Conservation (phyloP, 2,797 vertebrate species). For the Notoglanidium macrostoma region DNA sequence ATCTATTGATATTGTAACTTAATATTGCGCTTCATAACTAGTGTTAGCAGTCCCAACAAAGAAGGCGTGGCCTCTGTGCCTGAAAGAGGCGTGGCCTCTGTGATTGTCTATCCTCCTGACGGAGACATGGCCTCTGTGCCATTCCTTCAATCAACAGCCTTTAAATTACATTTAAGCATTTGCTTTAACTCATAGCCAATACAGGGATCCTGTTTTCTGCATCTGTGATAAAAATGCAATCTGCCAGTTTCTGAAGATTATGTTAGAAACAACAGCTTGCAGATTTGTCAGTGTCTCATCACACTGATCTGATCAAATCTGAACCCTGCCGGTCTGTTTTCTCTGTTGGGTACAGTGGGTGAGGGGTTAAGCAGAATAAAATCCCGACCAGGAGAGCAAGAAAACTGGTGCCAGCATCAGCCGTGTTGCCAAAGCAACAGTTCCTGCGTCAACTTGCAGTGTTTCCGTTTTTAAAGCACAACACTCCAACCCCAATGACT, state of each 20-base stretch:
- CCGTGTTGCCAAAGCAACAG: constrained; percentile 61
- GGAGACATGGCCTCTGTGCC: too few relatives aligned
- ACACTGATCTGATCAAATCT: constrained; percentile 17
- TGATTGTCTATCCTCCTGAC: not conserved
- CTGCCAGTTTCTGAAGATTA: not conserved
- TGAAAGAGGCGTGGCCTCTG: not conserved
- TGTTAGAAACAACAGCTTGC: not conserved
- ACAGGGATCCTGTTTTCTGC: not conserved
- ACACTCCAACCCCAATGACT: constrained; percentile 55
- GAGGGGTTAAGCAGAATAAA: constrained; percentile 40
- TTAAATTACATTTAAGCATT: not conserved
- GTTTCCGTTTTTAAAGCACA: constrained; percentile 56
- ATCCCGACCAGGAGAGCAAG: not conserved
- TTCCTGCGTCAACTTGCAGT: constrained; percentile 73
- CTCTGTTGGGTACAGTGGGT: not conserved
- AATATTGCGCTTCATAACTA: not conserved
- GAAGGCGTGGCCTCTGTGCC: not conserved
- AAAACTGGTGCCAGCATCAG: constrained; percentile 22
- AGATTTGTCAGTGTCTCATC: constrained; percentile 3
- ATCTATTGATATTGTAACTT: not conserved
- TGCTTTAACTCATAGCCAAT: not conserved
- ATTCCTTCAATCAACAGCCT: not conserved
- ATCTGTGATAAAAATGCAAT: not conserved
- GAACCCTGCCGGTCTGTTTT: constrained; percentile 2
- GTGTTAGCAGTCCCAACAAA: not conserved